Conservation (phyloP, 2,797 vertebrate species). For the Mormyrus proboscirostris region DNA sequence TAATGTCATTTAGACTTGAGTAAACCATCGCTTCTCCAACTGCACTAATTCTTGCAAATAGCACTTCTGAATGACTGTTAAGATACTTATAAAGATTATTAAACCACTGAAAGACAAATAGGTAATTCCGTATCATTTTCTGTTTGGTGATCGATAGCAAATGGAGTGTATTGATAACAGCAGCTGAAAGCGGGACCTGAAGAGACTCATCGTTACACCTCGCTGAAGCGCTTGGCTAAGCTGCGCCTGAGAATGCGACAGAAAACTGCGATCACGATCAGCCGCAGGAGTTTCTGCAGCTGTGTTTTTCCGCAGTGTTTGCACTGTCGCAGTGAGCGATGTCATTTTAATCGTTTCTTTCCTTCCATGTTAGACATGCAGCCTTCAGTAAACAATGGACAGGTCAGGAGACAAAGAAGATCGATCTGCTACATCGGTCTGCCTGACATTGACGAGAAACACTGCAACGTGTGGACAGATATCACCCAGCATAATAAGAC, state of each 20-base stretch:
- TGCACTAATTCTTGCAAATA: not conserved
- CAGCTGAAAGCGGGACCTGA: not conserved
- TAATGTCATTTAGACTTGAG: slow-evolving; percentile 52
- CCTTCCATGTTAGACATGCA: not conserved
- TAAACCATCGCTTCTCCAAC: slow-evolving; percentile 60
- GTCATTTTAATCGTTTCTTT: slow-evolving; percentile 18
- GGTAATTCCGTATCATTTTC: not conserved
- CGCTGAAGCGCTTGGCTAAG: not conserved
- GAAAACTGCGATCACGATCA: slow-evolving; percentile 60
- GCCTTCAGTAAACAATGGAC: not conserved
- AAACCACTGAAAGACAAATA: not conserved
- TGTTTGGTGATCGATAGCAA: slow-evolving; percentile 27
- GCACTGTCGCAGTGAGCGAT: slow-evolving; percentile 25
- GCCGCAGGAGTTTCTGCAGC: slow-evolving; percentile 63
- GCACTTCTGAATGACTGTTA: not conserved
- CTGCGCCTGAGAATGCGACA: slow-evolving; percentile 36
- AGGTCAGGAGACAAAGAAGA: not conserved
- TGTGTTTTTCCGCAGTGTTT: slow-evolving; percentile 31
- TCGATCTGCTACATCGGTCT: not conserved
- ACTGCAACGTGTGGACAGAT: not conserved
- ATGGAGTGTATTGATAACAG: slow-evolving; percentile 44
- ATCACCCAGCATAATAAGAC: not conserved
- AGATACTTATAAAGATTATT: not conserved
- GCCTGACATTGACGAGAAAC: not conserved
- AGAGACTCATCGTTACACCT: not conserved